Percentiles rank a stretch among this genome's conserved stretches.
These are phyloP conservation scores for Lagocephalus sceleratus DNA, from an alignment of 2,797 vertebrate species.

Conservation along the genomic window DNA sequence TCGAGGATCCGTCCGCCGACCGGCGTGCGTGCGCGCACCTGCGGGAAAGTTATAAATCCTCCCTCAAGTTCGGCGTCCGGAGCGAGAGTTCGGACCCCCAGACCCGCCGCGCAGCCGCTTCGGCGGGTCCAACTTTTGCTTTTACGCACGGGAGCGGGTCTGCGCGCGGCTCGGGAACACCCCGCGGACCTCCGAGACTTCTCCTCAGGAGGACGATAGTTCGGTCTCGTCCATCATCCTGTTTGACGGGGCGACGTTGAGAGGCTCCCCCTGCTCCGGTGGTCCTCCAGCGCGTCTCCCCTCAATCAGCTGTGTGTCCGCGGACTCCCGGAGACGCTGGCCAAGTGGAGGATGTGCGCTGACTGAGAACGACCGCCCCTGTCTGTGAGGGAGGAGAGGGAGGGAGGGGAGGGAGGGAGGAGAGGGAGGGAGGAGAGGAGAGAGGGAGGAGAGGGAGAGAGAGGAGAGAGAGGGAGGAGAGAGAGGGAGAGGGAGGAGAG, in stretches of 20 bases:
- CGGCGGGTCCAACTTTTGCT: conserved; percentile 61
- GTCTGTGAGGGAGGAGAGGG: conserved; percentile 51
- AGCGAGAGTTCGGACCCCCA: conserved; percentile 19
- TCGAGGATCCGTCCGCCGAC: conserved; percentile 33
- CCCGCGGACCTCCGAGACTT: conserved; percentile 7
- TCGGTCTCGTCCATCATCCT: neutral
- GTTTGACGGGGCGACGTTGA: conserved; percentile 14
- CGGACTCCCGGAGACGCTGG: conserved; percentile 66
- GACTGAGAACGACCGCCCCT: conserved; percentile 77
- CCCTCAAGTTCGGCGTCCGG: conserved; percentile 23
- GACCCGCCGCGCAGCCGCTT: conserved; percentile 27
- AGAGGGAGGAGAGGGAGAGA: conserved; percentile 29
- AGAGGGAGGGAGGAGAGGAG: conserved; percentile 40
- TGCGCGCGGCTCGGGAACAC: conserved; percentile 29
- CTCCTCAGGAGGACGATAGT: conserved; percentile 20
- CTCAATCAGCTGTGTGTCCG: conserved; percentile 68
- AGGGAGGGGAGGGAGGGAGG: neutral
- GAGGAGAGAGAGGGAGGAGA: conserved; percentile 23
- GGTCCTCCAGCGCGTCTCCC: conserved; percentile 37
- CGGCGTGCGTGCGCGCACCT: conserved; percentile 21
- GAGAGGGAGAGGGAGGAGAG: conserved; percentile 35
- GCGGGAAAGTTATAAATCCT: conserved; percentile 60
- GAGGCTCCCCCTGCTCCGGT: conserved; percentile 19
- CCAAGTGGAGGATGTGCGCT: conserved; percentile 73
- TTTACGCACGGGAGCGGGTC: conserved; percentile 31